phyloP scores from a whole-genome alignment of 2,888 invertebrate genomes.

The Drosophila helvetica region DNA sequence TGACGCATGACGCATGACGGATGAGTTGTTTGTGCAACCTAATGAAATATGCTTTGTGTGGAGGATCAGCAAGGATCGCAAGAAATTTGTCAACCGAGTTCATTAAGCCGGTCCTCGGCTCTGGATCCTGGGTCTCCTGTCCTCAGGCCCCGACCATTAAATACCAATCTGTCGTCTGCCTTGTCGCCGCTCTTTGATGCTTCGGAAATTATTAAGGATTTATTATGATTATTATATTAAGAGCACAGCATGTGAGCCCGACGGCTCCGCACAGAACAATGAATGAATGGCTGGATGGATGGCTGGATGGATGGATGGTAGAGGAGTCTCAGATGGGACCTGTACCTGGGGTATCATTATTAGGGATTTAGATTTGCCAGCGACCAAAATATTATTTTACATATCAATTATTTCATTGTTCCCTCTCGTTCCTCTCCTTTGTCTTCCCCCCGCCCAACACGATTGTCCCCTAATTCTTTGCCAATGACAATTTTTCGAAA shows the following conservation, averaged over 20 bases:
- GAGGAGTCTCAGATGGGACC: conserved; percentile 39
- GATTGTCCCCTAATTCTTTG: conserved; percentile 26
- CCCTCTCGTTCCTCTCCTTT: conserved; percentile 4
- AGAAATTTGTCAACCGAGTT: conserved; percentile 78
- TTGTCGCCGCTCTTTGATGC: conserved; percentile 80
- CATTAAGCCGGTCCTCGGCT: conserved; percentile 71
- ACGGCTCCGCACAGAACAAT: conserved; percentile 13
- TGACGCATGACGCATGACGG: conserved; percentile 46
- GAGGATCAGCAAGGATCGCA: conserved; percentile 71
- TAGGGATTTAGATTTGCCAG: conserved; percentile 52
- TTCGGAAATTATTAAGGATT: conserved; percentile 83
- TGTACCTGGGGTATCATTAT: conserved; percentile 47
- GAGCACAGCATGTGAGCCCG: conserved; percentile 72
- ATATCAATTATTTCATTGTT: conserved; percentile 83
- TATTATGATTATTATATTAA: conserved; percentile 84
- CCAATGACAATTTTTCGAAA: conserved; percentile 50
- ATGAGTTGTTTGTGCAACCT: conserved; percentile 76
- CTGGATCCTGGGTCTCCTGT: conserved; percentile 13
- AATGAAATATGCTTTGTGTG: conserved; percentile 63
- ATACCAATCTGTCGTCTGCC: conserved; percentile 72
- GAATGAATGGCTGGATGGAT: conserved; percentile 14
- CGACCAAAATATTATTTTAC: conserved; percentile 82
- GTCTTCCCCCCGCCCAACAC: not conserved
- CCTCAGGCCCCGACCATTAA: conserved; percentile 66
- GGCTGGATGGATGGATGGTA: conserved; percentile 25